Percentiles rank a stretch among this genome's conserved stretches.
Conservation (phyloP, 2,797 vertebrate genomes). For the Chelmon rostratus region DNA sequence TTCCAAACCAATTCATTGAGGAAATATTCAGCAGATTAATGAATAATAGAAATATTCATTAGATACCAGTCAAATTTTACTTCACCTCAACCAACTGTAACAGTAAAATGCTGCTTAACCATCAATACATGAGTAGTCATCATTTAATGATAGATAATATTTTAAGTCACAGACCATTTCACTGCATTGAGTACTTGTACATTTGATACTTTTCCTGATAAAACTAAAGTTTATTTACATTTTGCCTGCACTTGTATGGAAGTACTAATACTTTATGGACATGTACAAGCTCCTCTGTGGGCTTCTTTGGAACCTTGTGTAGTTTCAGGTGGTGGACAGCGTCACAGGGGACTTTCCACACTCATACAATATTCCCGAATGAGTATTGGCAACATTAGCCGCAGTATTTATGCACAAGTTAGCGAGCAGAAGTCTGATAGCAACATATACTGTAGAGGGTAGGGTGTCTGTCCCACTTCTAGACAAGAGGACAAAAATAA, state of each 20-base stretch:
- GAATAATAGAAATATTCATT: neutral
- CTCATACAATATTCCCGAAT: slow-evolving; percentile 31
- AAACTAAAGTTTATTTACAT: neutral
- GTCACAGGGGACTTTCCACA: slow-evolving; percentile 54
- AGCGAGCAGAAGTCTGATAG: slow-evolving; percentile 14
- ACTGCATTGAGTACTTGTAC: too few relatives aligned
- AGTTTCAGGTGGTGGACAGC: slow-evolving; percentile 8
- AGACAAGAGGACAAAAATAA: slow-evolving; percentile 52
- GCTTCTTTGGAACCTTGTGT: neutral
- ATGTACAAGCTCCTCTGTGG: too few relatives aligned
- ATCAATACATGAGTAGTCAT: too few relatives aligned
- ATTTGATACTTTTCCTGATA: neutral
- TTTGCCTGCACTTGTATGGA: neutral
- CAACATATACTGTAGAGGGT: slow-evolving; percentile 14
- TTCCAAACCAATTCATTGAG: neutral
- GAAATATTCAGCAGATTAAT: neutral
- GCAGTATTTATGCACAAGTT: slow-evolving; percentile 25
- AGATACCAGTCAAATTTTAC: neutral
- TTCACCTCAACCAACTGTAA: neutral
- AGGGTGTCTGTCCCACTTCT: slow-evolving; percentile 35
- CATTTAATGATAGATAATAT: too few relatives aligned
- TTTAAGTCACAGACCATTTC: too few relatives aligned
- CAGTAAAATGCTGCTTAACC: too few relatives aligned
- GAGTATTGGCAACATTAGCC: slow-evolving; percentile 30
- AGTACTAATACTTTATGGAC: neutral